A percentile compares a stretch with the other conserved stretches of the same genome.
These are phyloP conservation scores for Caerostris extrusa DNA, from an alignment of 1,140 invertebrate genomes.

Conservation along the genomic window DNA sequence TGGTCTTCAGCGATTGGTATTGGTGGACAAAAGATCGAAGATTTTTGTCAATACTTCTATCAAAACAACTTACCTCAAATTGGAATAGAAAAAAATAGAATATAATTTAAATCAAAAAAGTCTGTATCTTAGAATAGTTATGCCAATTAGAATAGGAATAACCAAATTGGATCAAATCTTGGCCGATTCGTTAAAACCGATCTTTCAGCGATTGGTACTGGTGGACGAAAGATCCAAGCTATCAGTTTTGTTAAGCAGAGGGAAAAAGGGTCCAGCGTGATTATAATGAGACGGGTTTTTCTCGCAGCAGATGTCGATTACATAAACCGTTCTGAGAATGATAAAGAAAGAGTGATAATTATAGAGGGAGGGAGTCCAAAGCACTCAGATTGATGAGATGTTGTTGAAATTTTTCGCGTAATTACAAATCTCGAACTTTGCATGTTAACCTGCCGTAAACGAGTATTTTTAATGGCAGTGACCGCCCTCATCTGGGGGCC, in stretches of 20 bases:
- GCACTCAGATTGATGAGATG: constrained; percentile 60
- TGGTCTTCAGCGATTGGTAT: too few species aligned
- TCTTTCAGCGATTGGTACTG: too few species aligned
- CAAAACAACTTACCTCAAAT: too few species aligned
- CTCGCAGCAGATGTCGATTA: constrained; percentile 42
- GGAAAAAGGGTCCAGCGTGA: not conserved
- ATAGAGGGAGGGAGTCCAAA: not conserved
- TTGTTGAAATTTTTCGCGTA: constrained; percentile 44
- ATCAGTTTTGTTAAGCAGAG: not conserved
- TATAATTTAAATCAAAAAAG: too few species aligned
- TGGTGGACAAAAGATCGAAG: too few species aligned
- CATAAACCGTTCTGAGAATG: constrained; percentile 44
- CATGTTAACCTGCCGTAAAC: constrained; percentile 61
- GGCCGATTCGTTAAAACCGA: too few species aligned
- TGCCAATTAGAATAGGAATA: too few species aligned
- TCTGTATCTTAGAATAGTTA: too few species aligned
- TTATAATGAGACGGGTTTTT: not conserved
- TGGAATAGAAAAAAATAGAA: too few species aligned
- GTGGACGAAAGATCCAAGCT: not conserved
- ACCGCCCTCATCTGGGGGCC: not conserved
- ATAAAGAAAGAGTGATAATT: constrained; percentile 47
- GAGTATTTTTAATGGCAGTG: constrained; percentile 32
- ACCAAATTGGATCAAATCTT: too few species aligned
- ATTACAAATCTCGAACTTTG: constrained; percentile 58
- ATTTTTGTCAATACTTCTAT: too few species aligned